phyloP scores from a whole-genome alignment of 2,113 vertebrate species.

The Microcebus murinus region DNA sequence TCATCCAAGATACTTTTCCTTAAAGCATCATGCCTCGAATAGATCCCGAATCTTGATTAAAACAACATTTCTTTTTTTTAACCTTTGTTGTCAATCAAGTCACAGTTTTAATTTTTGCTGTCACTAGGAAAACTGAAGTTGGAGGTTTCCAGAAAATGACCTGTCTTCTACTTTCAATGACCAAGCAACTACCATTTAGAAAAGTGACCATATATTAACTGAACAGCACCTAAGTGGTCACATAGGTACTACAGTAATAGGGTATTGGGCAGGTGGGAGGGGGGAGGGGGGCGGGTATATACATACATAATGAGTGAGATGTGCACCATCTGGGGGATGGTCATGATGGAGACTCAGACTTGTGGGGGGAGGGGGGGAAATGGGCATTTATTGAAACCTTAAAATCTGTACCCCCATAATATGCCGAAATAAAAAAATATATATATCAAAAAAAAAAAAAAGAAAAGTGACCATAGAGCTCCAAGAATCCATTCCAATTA shows the following conservation, averaged over 20 bases:
- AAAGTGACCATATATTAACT: neutral
- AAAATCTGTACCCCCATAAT: too few species aligned
- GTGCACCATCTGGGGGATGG: too few species aligned
- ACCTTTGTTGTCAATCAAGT: neutral
- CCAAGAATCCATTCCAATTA: neutral
- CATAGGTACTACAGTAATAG: too few species aligned
- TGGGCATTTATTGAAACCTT: too few species aligned
- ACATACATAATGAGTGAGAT: too few species aligned
- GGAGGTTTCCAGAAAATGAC: neutral
- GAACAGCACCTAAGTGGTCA: too few species aligned
- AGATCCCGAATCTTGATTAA: neutral
- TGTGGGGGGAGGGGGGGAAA: too few species aligned
- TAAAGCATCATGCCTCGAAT: neutral
- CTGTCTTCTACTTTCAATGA: neutral
- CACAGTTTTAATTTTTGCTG: neutral
- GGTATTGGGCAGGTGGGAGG: too few species aligned
- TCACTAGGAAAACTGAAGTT: neutral
- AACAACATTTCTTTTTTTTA: neutral
- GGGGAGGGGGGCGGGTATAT: too few species aligned
- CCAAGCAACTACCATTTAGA: neutral
- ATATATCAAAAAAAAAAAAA: too few species aligned
- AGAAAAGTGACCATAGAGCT: neutral
- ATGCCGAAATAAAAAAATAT: too few species aligned
- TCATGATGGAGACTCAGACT: too few species aligned
- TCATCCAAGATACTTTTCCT: neutral